Base-by-base conservation (phyloP, 2,888 invertebrate genomes). In the Megalurothrips usitatus region DNA sequence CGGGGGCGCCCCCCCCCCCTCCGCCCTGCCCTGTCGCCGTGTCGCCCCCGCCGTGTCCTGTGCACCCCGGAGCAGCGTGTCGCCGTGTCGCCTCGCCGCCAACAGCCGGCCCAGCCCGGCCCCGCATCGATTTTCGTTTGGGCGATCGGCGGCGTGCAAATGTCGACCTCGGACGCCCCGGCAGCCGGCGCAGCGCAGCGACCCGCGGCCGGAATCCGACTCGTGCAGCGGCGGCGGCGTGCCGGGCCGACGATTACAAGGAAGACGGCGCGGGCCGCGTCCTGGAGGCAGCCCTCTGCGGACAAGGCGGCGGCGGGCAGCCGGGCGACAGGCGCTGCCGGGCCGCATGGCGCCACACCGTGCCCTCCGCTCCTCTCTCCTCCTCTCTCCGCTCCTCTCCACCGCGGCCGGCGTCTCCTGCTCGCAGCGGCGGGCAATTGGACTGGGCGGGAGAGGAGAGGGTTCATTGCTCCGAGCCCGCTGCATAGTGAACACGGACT, bases 401-500 rank as follows among this genome's bases (percentile, higher is more conserved):
- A 0, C 68, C 68, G 68, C 68, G 23, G 23, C 68, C 26, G 26
- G 52, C 68, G 1, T 23, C 23, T 26, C 1, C 23, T 43, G 68
- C 68, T 23, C 68, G 68, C 68, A n/a, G 52, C n/a, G 23, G 12
- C 68, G 9, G 26, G 11, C 23, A 26, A 26, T 10, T 26, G 26
- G 68, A 26, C 68, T 75, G 68, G 58, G n/a, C 58, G 11, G 68
- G 68, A 68, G 68, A 75, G 68, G 23, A 26, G 68, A 43, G 34
- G 34, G 58, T 58, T 58, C 58, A 19, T 26, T 75, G 68, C 68
- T 26, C 23, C 68, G 23, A 4, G 26, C 23, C 0, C n/a, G 68
- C 23, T 11, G 34, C 34, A 43, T 43, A 43, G 34, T 43, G 34
- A 43, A 43, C 34, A 43, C 6, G 34, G 34, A 2, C 34, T 43